Percentiles rank a stretch among this genome's conserved stretches.
These are phyloP conservation scores for Papilio dardanus DNA, from an alignment of 1,140 invertebrate genomes.

Conservation along the genomic window DNA sequence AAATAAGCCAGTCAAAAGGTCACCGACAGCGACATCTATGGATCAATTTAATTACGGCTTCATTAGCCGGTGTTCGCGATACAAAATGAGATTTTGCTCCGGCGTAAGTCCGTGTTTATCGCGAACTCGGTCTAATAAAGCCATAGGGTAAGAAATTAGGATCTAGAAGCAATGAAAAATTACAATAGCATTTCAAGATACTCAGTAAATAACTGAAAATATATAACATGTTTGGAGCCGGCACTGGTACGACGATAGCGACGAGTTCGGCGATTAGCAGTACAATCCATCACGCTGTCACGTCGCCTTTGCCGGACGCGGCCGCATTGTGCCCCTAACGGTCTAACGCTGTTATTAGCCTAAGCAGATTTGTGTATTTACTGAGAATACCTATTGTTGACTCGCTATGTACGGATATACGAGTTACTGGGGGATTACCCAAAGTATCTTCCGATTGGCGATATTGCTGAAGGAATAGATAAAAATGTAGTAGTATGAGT, in stretches of 20 bases:
- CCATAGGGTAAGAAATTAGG: too few relatives aligned
- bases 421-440: too few relatives aligned
- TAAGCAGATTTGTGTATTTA: conserved; percentile 44
- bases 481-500: too few relatives aligned
- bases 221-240: conserved; percentile 41
- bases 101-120: too few relatives aligned
- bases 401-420: not conserved
- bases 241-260: conserved; percentile 41
- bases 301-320: conserved; percentile 39
- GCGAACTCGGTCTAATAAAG: too few relatives aligned
- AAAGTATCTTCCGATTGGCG: too few relatives aligned
- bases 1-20: too few relatives aligned
- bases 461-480: too few relatives aligned
- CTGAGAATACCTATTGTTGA: conserved; percentile 15
- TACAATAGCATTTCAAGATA: not conserved
- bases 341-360: conserved; percentile 45
- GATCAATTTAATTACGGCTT: too few relatives aligned
- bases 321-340: conserved; percentile 43
- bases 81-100: too few relatives aligned
- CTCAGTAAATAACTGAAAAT: conserved; percentile 39
- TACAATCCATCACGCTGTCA: conserved; percentile 47
- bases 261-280: conserved; percentile 46
- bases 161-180: not conserved
- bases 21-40: too few relatives aligned
- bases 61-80: too few relatives aligned